Evolutionary conservation across 2,797 vertebrate genomes (phyloP).

Genomic region (Sebastes oblongus): DNA sequence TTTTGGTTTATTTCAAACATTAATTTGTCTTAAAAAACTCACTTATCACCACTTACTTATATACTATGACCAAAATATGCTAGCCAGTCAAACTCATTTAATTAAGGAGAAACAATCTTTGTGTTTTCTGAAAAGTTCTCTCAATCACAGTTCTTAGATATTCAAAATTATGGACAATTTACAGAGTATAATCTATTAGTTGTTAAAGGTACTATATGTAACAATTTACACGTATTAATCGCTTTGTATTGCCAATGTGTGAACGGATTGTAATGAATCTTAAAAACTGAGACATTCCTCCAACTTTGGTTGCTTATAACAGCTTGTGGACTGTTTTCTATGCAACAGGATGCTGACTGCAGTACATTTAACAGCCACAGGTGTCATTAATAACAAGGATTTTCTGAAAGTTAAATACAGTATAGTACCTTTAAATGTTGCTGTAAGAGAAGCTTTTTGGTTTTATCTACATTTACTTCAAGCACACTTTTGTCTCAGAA

Average conservation of each 20-base stretch:
- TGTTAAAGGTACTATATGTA: not conserved
- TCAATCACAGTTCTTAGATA: not conserved
- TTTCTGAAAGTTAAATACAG: too few species aligned
- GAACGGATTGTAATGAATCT: too few species aligned
- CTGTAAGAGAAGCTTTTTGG: not conserved
- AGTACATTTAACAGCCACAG: too few species aligned
- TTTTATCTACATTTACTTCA: not conserved
- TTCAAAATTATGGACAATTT: not conserved
- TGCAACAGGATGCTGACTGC: too few species aligned
- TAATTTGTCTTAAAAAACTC: not conserved
- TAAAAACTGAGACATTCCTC: too few species aligned
- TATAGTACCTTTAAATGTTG: not conserved
- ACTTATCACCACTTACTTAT: not conserved
- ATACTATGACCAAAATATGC: too few species aligned
- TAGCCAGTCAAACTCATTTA: not conserved
- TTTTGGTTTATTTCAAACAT: not conserved
- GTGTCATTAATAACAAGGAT: too few species aligned
- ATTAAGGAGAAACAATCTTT: not conserved
- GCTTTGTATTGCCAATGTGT: too few species aligned
- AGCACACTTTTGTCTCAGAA: not conserved
- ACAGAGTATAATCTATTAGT: not conserved
- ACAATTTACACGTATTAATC: too few species aligned
- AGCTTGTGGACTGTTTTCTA: too few species aligned
- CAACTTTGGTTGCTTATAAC: too few species aligned
- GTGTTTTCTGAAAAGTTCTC: not conserved